phyloP scores from a whole-genome alignment of 53 echinoderm and acorn worm genomes.

The Echinarachnius parma region DNA sequence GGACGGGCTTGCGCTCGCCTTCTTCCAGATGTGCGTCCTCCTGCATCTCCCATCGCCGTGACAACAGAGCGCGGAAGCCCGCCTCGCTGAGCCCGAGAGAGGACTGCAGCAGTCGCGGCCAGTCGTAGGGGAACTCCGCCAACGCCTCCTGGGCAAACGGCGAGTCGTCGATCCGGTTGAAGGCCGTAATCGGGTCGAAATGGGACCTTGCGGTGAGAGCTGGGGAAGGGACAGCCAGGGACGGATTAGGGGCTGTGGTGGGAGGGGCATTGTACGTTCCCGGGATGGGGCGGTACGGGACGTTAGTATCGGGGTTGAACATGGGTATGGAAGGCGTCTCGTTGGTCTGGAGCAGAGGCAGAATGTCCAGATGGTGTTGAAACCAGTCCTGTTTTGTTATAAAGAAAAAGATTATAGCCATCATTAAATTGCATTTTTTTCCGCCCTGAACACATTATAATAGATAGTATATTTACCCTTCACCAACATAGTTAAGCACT shows the following conservation, averaged over 20 bases:
- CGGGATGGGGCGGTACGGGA: too few species aligned
- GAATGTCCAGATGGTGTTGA: conserved; percentile 75
- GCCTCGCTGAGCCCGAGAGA: conserved; percentile 85
- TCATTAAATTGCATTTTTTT: background rate
- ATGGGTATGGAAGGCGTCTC: conserved; percentile 36
- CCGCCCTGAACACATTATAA: too few species aligned
- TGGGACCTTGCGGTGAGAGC: background rate
- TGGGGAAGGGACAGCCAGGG: background rate
- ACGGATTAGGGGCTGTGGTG: background rate
- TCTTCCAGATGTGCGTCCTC: conserved; percentile 83
- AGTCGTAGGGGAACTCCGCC: conserved; percentile 68
- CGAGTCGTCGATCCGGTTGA: conserved; percentile 48
- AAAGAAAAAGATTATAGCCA: background rate
- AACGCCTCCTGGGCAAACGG: conserved; percentile 58
- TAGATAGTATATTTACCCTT: too few species aligned
- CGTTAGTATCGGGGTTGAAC: conserved; percentile 27
- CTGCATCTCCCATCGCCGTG: conserved; percentile 95
- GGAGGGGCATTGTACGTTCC: too few species aligned
- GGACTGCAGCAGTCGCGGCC: conserved; percentile 76
- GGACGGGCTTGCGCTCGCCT: conserved; percentile 77
- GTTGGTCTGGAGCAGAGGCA: conserved; percentile 44
- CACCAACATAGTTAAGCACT: too few species aligned
- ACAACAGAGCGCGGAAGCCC: conserved; percentile 81
- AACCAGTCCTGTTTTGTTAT: conserved; percentile 65
- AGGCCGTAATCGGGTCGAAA: conserved; percentile 57